Base-by-base conservation (phyloP, 2,888 invertebrate species). In the Acleris emargana region DNA sequence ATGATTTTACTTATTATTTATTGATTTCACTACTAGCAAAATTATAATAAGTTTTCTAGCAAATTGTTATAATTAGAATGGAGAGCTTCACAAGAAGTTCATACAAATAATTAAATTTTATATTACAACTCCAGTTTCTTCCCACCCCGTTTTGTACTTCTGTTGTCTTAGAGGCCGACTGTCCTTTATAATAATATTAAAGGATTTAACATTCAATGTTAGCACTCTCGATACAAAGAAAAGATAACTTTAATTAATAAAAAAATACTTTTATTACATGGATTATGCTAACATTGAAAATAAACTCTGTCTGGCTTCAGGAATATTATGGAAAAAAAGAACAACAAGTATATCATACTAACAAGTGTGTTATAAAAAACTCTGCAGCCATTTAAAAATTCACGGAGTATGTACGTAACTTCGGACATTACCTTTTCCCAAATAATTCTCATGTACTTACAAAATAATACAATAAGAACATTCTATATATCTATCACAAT, bases 1-100 rank as follows among this genome's bases (percentile, higher is more conserved):
- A 88, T 80, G 83, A 80, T 72, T 78, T 76, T 71, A 71, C 72
- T 72, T 73, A 66, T 51, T 45, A 66, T 66, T 49, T 66, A 66
- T 60, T 60, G 55, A 60, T 66, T 50, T 45, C 60, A 66, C 60
- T 66, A 60, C 57, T 61, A 68, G 59, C 71, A 69, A 75, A 66
- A 55, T 50, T 28, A 50, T 43, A 13, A 51, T 57, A 58, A 49
- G 59, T 49, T 49, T 54, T 53, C 47, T 42, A 47, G 20, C 28
- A 38, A 53, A 43, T 45, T 57, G 58, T 64, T 25, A 38, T 32
- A 49, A 64, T n/a, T 25, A 9, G 22, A 25, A 38, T 57, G 28
- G n/a, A 25, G 25, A 47, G 32, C 38, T 58, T 52, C 16, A 45
- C 22, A 52, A 38, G 22, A 45, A 45, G 45, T 17, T 16, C 16